Conservation (phyloP, 2,888 invertebrate species). For the Ennomos fuscantarius region DNA sequence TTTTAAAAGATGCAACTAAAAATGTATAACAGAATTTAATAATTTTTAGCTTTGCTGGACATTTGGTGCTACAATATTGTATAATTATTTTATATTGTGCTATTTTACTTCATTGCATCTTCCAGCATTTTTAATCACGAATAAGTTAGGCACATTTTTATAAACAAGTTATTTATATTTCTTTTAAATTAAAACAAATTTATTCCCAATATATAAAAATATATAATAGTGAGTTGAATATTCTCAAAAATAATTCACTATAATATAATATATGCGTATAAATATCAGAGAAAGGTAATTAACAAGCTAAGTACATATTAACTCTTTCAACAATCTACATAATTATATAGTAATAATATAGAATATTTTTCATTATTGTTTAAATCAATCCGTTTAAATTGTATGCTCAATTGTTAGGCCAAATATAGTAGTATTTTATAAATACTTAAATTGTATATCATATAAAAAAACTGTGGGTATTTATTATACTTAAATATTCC, state of each 20-base stretch:
- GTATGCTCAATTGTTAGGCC: conserved; percentile 4
- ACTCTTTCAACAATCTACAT: too few relatives aligned
- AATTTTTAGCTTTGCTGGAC: conserved; percentile 56
- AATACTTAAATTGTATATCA: background rate
- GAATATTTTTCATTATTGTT: too few relatives aligned
- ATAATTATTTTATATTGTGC: conserved; percentile 1
- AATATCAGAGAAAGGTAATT: too few relatives aligned
- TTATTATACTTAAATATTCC: background rate
- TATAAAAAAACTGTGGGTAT: background rate
- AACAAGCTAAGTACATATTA: too few relatives aligned
- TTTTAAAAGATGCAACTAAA: background rate
- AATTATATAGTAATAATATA: too few relatives aligned
- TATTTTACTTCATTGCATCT: conserved; percentile 25
- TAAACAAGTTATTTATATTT: background rate
- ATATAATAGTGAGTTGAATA: too few relatives aligned
- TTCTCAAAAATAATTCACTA: too few relatives aligned
- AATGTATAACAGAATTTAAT: conserved; percentile 5
- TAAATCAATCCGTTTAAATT: too few relatives aligned
- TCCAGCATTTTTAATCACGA: conserved; percentile 34
- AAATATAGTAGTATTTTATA: background rate
- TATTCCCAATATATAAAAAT: too few relatives aligned
- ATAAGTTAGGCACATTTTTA: background rate
- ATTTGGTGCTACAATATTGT: conserved; percentile 60
- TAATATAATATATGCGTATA: too few relatives aligned
- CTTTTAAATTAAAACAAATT: too few relatives aligned